Base-by-base conservation (phyloP, 2,888 invertebrate species). In the Camponotus fellah region DNA sequence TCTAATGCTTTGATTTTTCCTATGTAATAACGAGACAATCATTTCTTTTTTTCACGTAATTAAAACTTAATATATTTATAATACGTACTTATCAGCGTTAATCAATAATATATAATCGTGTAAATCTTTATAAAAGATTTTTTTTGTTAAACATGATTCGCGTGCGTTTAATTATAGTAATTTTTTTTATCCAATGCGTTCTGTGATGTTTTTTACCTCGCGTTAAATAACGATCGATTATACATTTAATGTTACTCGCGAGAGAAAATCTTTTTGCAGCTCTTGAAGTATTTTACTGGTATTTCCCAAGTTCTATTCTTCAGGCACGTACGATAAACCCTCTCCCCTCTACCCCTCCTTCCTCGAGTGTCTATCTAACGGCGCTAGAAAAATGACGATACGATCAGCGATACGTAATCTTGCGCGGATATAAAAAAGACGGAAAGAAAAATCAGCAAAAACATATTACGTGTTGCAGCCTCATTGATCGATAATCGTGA, bases 351-450 rank as follows among this genome's bases (percentile, higher is more conserved):
- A 17, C 53, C 26, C 65, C 56, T 66, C 56, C 32, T 68, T 56
- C 43, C 40, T 53, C 53, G 49, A 26, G 43, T 43, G 66, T 58
- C 53, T 53, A 58, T 66, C 56, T 66, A 40, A 58, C n/a, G 26
- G 17, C 40, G 2, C 26, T 14, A 40, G 26, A 75, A 53, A 34
- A 53, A 49, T 49, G 37, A 40, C 14, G 32, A 56, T 77, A 56
- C 14, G 43, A 77, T 77, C 56, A 32, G n/a, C 56, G 76, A 56
- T 66, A 77, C 68, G 26, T 77, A 75, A 75, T 75, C 75, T 75
- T 43, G 43, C 74, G 43, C 34, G 10, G 21, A 49, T 75, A 46
- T 32, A 62, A 62, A 9, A 56, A 37, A n/a, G 9, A 60, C 8
- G n/a, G 34, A 46, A 71, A 21, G 56, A 14, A 17, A n/a, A 60